Conservation (phyloP, 2,113 vertebrate species). For the Coptodon bakossiorum region DNA sequence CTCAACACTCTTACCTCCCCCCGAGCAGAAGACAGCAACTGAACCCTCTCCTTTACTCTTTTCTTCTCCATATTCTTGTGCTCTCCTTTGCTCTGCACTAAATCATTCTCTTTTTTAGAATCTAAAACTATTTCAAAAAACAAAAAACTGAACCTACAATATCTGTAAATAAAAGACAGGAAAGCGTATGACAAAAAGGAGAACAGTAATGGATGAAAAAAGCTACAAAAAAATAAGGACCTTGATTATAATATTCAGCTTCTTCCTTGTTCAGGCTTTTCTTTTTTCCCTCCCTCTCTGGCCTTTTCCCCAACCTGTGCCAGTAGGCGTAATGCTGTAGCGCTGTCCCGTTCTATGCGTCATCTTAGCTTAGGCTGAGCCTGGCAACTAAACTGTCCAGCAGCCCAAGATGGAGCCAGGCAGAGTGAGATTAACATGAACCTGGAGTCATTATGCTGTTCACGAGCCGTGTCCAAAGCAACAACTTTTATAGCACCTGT, state of each 20-base stretch:
- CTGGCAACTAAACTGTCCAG: conserved; percentile 9
- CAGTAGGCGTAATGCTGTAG: conserved; percentile 32
- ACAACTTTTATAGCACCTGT: conserved; percentile 61
- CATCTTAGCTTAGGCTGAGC: not conserved
- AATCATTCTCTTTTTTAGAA: not conserved
- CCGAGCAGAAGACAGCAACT: not conserved
- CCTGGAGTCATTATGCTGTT: conserved; percentile 47
- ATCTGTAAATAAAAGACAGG: not conserved
- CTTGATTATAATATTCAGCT: not conserved
- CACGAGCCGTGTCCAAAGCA: conserved; percentile 64
- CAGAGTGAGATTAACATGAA: conserved; percentile 44
- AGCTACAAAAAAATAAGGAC: not conserved
- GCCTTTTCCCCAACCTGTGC: not conserved
- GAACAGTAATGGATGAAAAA: not conserved
- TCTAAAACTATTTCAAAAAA: not conserved
- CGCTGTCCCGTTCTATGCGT: not conserved
- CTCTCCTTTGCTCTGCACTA: not conserved
- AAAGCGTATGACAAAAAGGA: not conserved
- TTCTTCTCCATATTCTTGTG: not conserved
- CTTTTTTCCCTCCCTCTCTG: not conserved
- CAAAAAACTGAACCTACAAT: not conserved
- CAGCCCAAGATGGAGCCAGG: not conserved
- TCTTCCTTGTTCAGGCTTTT: not conserved
- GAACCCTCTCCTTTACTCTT: not conserved
- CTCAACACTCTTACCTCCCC: not conserved